Evolutionary conservation across 1,140 invertebrate species (phyloP), one percentile per base, ranked within the genome.

Genomic region (Elysia chlorotica): DNA sequence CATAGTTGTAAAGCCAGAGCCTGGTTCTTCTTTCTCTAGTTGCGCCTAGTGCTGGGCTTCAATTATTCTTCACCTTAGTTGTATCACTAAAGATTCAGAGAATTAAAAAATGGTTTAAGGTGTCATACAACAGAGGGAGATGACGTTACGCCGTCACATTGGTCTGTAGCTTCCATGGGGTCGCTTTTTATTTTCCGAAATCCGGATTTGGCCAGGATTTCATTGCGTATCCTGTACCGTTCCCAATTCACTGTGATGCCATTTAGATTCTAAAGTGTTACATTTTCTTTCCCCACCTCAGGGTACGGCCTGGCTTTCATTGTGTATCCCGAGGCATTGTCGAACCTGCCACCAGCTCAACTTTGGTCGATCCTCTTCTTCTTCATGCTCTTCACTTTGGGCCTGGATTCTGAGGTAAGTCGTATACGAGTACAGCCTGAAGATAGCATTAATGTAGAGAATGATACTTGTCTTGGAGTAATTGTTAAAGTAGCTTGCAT

Each of bases 361-460:
- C 87, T 95, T 2, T 95, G 94, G 94, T 93, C 94, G 1, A 87
- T 94, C 56, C 88, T 95, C 0, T 95, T 95, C 88, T 95, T 95
- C 85, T 91, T 95, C 76, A 99, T 99, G 97, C 88, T 98, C 31
- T 94, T 97, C 79, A 92, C 96, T 66, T 89, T 98, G 14, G 96
- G 96, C 53, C 91, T 98, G 72, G 95, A 96, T 85, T 94, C 91
- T 81, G 94, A 93, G 89, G 95, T 96, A 88, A 63, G 41, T 14
- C n/a, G 41, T 10, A 48, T 48, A n/a, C 10, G n/a, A 14, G 41
- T 10, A 48, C n/a, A n/a, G 41, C 10, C n/a, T 10, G 41, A 48
- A 14, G 41, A n/a, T 14, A 14, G 41, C 10, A 48, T 48, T 10
- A n/a, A 48, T 48, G 41, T 14, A 48, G 41, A 48, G 41, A 48